phyloP scores from a whole-genome alignment of 2,888 invertebrate species.

The Dasypolia templi region DNA sequence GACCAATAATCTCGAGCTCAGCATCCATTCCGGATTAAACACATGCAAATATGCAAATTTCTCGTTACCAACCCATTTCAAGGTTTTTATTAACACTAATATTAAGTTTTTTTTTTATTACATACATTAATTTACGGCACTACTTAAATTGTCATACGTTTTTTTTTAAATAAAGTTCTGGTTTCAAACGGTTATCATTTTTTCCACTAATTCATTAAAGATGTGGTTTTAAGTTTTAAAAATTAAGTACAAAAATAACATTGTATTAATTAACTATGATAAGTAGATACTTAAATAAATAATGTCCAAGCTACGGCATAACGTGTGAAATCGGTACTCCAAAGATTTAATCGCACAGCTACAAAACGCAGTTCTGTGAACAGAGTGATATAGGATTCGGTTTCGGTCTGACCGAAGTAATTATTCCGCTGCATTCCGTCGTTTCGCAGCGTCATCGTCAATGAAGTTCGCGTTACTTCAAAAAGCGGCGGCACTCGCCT shows the following conservation, averaged over 20 bases:
- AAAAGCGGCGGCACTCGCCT: constrained; percentile 26
- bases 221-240: neutral
- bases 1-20: constrained; percentile 43
- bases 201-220: neutral
- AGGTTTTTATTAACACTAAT: neutral
- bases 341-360: constrained; percentile 59
- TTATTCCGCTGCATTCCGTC: constrained; percentile 56
- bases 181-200: neutral
- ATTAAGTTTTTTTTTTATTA: neutral
- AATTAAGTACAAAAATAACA: neutral
- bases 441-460: constrained; percentile 50
- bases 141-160: neutral
- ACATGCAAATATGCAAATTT: constrained; percentile 27
- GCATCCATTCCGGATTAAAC: constrained; percentile 29
- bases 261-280: neutral
- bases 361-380: constrained; percentile 39
- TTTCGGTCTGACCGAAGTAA: constrained; percentile 33
- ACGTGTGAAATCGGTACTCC: constrained; percentile 33
- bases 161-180: neutral
- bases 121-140: neutral
- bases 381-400: constrained; percentile 13
- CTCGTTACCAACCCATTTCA: neutral
- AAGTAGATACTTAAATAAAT: neutral
- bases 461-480: constrained; percentile 52
- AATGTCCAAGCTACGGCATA: neutral